Evolutionary conservation across 2,888 invertebrate species (phyloP), one percentile per base, ranked within the genome.

Genomic region (Trissonchulus sp.): DNA sequence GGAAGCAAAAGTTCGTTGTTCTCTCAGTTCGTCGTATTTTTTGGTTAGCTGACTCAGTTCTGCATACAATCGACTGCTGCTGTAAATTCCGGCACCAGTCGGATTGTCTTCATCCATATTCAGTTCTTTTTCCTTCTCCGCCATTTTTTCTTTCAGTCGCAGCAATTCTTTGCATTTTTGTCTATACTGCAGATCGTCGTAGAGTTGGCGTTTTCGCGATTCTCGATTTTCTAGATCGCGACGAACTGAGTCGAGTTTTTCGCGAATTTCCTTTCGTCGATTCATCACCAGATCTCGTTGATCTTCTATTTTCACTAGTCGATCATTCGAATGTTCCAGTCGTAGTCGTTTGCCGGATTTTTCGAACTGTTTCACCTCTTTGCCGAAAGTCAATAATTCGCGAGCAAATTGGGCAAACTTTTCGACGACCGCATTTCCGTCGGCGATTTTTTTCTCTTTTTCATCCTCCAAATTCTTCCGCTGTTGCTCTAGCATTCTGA

Each of bases 71-170:
- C 38, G n/a, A 35, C 37, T 2, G 28, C 23, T 1, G 69, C 68
- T 36, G 31, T 31, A 2, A 74, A 68, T 72, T 72, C 68, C 8
- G n/a, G 37, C 38, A 75, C 3, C 3, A n/a, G n/a, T n/a, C n/a
- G n/a, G n/a, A n/a, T n/a, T n/a, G n/a, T n/a, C n/a, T n/a, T n/a
- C n/a, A 3, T 34, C 62, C 8, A 8, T 23, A 48, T 15, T 48
- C 33, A 30, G 35, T 37, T 72, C 36, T n/a, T 38, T 18, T 33
- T 75, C 60, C 23, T 60, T 2, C n/a, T 30, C n/a, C 30, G 48
- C 2, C 8, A 74, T 72, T 36, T 74, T 60, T 3, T 74, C 37
- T n/a, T 23, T 8, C 37, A 63, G 28, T 28, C 31, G 28, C 33
- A 30, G 23, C 28, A 36, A 2, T 28, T 48, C 38, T 31, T 28